A percentile compares a stretch with the other conserved stretches of the same genome.
phyloP scores from a whole-genome alignment of 2,797 vertebrate genomes.

The Rhinophrynus dorsalis region DNA sequence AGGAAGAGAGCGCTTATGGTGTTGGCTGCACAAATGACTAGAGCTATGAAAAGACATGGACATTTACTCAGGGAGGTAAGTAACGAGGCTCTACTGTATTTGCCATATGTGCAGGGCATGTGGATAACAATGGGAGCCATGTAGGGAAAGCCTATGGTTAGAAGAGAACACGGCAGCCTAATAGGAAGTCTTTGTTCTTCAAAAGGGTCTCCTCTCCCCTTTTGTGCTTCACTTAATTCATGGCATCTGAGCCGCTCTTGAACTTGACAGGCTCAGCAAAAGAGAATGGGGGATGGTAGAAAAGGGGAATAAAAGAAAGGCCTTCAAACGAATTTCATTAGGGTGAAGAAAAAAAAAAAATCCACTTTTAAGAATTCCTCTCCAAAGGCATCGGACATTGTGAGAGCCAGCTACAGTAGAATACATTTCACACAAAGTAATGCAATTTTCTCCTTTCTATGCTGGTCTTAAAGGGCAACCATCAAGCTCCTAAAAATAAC shows the following conservation, averaged over 20 bases:
- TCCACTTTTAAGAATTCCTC: slow-evolving; percentile 61
- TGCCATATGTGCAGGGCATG: slow-evolving; percentile 70
- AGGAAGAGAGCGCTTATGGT: neutral
- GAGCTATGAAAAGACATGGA: slow-evolving; percentile 65
- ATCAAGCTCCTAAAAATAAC: too few relatives aligned
- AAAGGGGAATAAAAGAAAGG: slow-evolving; percentile 57
- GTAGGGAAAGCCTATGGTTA: slow-evolving; percentile 70
- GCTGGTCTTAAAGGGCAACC: too few relatives aligned
- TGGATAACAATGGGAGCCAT: slow-evolving; percentile 67
- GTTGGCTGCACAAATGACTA: slow-evolving; percentile 65
- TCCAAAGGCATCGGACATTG: slow-evolving; percentile 56
- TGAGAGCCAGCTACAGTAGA: neutral
- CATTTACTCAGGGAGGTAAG: slow-evolving; percentile 61
- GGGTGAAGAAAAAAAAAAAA: slow-evolving; percentile 51
- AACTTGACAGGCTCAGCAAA: slow-evolving; percentile 71
- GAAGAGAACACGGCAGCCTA: slow-evolving; percentile 74
- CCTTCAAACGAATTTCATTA: slow-evolving; percentile 68
- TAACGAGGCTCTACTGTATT: slow-evolving; percentile 69
- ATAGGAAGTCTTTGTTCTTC: slow-evolving; percentile 76
- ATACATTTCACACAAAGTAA: neutral
- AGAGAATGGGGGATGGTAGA: slow-evolving; percentile 57
- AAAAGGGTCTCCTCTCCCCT: slow-evolving; percentile 72
- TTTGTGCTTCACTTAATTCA: slow-evolving; percentile 78
- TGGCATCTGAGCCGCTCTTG: slow-evolving; percentile 77
- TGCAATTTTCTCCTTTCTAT: neutral